phyloP scores from a whole-genome alignment of 2,888 invertebrate species.

The Synanthedon formicaeformis region DNA sequence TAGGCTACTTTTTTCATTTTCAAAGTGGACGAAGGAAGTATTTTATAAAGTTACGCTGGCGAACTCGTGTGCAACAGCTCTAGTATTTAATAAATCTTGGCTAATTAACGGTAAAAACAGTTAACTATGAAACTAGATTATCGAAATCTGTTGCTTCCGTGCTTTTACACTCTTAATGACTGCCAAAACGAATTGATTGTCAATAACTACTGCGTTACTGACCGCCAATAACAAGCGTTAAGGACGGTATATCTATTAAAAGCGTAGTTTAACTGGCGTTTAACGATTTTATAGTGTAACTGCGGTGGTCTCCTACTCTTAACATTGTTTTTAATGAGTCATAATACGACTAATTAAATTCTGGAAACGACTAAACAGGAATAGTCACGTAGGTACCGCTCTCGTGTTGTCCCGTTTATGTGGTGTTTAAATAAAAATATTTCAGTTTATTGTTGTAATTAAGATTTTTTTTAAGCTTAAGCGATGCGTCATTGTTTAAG shows the following conservation, averaged over 20 bases:
- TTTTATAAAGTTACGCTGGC: no score
- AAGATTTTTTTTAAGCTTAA: no score
- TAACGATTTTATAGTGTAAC: conserved; percentile 44
- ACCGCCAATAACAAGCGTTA: conserved; percentile 16
- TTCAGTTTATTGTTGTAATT: background rate
- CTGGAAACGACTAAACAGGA: conserved; percentile 29
- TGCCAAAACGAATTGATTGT: background rate
- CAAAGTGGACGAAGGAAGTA: no score
- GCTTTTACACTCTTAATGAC: no score
- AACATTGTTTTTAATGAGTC: conserved; percentile 67
- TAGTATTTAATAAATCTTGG: no score
- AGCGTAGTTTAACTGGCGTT: conserved; percentile 37
- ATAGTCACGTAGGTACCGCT: conserved; percentile 13
- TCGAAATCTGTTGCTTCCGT: no score
- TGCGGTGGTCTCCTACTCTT: conserved; percentile 46
- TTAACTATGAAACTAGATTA: no score
- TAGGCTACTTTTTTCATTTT: no score
- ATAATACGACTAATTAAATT: conserved; percentile 59
- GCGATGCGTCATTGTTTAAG: no score
- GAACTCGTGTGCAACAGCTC: no score
- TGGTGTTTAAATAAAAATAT: background rate
- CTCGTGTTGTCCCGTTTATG: background rate
- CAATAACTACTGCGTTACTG: conserved; percentile 16
- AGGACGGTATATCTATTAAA: conserved; percentile 37
- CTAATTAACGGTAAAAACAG: no score